Base-by-base conservation (phyloP, 2,113 vertebrate genomes). In the Muscicapa adusta region DNA sequence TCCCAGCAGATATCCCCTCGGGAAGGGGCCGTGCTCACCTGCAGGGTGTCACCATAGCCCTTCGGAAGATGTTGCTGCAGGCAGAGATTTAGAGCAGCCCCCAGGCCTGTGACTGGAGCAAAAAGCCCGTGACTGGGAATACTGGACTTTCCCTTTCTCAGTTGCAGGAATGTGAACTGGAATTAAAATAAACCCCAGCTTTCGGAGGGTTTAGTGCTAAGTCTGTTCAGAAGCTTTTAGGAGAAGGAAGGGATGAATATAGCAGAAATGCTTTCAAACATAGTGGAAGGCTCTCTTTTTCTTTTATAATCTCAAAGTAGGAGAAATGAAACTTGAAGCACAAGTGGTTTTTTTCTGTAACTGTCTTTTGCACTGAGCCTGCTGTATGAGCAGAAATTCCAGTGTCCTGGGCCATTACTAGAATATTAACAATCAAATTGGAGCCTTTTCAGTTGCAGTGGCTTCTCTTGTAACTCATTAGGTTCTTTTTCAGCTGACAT, bases 181-280 rank as follows among this genome's bases (percentile, higher is more conserved):
- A 91, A 88, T 92, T 83, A 93, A 60, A 85, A 54, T 66, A 89
- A 91, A 79, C 58, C 67, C 78, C 56, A 57, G 94, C 81, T 91
- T 94, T 86, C 0, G 0, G 72, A 86, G 75, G 73, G 65, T 88
- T 96, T 96, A 92, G 73, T 60, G 94, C 79, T 93, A 86, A 91
- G 82, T 74, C 88, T 82, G 6, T 67, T 80, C 85, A 86, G 91
- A 66, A 67, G 68, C 83, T 85, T 91, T 93, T 86, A 80, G 86
- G 67, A 88, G 88, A 71, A 92, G 43, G 91, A 86, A 92, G 58
- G 90, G 75, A 77, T 80, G 67, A 58, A 77, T 62, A 60, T 62
- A 70, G 75, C 67, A 86, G 82, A 76, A 90, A 65, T 29, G 61
- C 68, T 91, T 92, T 81, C 57, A 93, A 63, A 75, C 62, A 10